Percentiles rank a stretch among this genome's conserved stretches.
phyloP scores from a whole-genome alignment of 2,113 vertebrate genomes.

The Prolemur simus region DNA sequence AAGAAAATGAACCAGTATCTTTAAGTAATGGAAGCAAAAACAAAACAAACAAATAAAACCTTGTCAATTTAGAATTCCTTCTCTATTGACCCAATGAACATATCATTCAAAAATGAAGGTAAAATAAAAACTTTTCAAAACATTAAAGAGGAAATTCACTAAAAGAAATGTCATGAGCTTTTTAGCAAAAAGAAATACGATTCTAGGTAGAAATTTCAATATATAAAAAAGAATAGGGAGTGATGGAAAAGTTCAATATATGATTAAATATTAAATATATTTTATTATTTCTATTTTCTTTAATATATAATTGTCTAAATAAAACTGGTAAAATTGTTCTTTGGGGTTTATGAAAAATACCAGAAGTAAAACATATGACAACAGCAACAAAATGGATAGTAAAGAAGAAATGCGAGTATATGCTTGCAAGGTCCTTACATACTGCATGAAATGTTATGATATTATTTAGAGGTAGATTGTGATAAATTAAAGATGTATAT shows the following conservation, averaged over 20 bases:
- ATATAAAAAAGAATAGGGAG: neutral
- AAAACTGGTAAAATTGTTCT: neutral
- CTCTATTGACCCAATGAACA: neutral
- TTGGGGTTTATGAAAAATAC: neutral
- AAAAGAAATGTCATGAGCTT: neutral
- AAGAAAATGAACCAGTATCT: neutral
- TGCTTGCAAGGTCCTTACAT: neutral
- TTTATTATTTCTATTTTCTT: neutral
- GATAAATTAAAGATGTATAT: neutral
- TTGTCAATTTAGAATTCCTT: neutral
- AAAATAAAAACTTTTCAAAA: neutral
- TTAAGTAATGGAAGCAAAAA: neutral
- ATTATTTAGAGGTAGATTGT: neutral
- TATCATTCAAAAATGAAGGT: neutral
- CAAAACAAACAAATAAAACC: neutral
- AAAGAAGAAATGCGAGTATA: neutral
- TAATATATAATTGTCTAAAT: neutral
- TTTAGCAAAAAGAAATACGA: neutral
- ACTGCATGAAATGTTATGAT: neutral
- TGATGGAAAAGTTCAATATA: neutral
- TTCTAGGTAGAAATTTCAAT: neutral
- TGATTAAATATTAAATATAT: neutral
- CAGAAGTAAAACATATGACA: neutral
- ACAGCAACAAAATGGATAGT: neutral
- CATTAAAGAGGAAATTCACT: neutral